Evolutionary conservation across 2,797 vertebrate genomes (phyloP).

Genomic region (Galaxias olidus): DNA sequence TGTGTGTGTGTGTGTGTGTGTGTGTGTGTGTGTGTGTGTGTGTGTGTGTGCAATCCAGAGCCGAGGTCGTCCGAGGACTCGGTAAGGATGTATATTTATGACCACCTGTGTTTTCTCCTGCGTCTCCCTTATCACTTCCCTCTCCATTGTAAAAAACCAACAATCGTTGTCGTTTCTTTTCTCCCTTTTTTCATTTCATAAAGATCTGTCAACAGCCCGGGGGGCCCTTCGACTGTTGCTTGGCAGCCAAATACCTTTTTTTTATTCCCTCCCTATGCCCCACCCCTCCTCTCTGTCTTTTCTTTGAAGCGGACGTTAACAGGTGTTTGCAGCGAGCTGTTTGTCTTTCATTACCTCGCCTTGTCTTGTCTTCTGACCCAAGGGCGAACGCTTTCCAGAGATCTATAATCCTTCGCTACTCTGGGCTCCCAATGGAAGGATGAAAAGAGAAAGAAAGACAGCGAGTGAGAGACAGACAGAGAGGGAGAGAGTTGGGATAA

Average conservation of each 20-base stretch:
- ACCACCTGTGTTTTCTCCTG: slow-evolving; percentile 73
- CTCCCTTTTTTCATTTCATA: slow-evolving; percentile 75
- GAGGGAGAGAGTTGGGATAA: slow-evolving; percentile 51
- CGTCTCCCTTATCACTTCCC: slow-evolving; percentile 75
- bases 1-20: slow-evolving; percentile 20
- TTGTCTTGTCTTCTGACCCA: slow-evolving; percentile 81
- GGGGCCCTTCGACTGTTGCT: slow-evolving; percentile 81
- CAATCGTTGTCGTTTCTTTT: slow-evolving; percentile 79
- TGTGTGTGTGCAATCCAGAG: slow-evolving; percentile 26
- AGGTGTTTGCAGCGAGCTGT: slow-evolving; percentile 84
- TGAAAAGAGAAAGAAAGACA: slow-evolving; percentile 63
- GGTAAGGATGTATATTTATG: slow-evolving; percentile 75
- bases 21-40: slow-evolving; percentile 15
- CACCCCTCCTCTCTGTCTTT: slow-evolving; percentile 67
- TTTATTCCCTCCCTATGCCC: slow-evolving; percentile 44
- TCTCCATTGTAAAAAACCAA: slow-evolving; percentile 77
- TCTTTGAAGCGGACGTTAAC: slow-evolving; percentile 84
- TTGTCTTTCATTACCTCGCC: slow-evolving; percentile 76
- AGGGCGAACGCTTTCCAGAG: slow-evolving; percentile 77
- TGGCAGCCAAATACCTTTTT: slow-evolving; percentile 80
- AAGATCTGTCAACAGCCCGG: slow-evolving; percentile 85
- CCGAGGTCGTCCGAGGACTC: slow-evolving; percentile 73
- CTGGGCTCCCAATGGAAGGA: slow-evolving; percentile 71
- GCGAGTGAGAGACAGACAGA: not conserved
- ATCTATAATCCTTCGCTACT: slow-evolving; percentile 77